phyloP scores from a whole-genome alignment of 1,140 invertebrate species.

The Cecropterus lyciades region DNA sequence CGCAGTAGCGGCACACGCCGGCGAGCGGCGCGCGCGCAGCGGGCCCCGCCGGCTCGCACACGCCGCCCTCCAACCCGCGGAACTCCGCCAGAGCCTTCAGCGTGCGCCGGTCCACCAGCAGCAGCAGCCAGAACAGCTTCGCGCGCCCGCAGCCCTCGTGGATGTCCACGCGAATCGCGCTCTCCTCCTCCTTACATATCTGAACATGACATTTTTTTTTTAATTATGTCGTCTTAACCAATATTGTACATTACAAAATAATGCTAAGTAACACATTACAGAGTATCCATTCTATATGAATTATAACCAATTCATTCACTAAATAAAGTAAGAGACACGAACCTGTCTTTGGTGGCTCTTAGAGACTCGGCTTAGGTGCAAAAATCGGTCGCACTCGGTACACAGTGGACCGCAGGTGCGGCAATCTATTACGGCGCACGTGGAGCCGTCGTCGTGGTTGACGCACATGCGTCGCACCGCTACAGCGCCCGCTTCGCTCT shows the following conservation, averaged over 20 bases:
- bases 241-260: too few relatives aligned
- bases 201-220: too few relatives aligned
- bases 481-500: not conserved
- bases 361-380: constrained; percentile 96
- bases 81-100: constrained; percentile 98
- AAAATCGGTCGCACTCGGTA: constrained; percentile 96
- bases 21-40: constrained; percentile 78
- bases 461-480: constrained; percentile 86
- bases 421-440: constrained; percentile 96
- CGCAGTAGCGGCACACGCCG: constrained; percentile 97
- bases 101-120: constrained; percentile 95
- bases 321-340: constrained; percentile 5
- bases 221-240: too few relatives aligned
- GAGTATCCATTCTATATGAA: too few relatives aligned
- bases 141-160: constrained; percentile 98
- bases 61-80: constrained; percentile 85
- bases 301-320: too few relatives aligned
- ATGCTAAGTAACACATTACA: too few relatives aligned
- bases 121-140: constrained; percentile 97
- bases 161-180: constrained; percentile 96
- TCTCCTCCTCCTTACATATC: constrained; percentile 98
- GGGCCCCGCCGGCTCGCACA: constrained; percentile 53
- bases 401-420: constrained; percentile 96
- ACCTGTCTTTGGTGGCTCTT: constrained; percentile 95
- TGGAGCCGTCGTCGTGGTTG: constrained; percentile 99